phyloP scores from a whole-genome alignment of 2,797 vertebrate species.

The Schizopygopsis malacanthus region DNA sequence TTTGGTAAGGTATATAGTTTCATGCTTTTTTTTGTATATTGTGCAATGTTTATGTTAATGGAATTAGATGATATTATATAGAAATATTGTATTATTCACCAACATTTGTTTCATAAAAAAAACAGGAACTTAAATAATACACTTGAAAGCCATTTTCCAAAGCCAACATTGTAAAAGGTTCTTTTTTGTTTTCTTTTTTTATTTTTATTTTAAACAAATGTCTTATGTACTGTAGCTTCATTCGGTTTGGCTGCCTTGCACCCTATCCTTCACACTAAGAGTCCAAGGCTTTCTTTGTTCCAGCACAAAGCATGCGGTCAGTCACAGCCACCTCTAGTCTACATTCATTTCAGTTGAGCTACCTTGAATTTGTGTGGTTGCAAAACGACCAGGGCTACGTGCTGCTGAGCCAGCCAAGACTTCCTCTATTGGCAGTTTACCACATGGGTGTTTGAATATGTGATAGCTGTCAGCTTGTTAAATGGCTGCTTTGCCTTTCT shows the following conservation, averaged over 20 bases:
- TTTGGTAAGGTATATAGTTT: no score
- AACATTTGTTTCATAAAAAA: background rate
- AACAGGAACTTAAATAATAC: background rate
- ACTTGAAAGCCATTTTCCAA: background rate
- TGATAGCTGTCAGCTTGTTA: slow-evolving; percentile 38
- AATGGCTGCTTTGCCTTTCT: slow-evolving; percentile 29
- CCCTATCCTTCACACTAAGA: slow-evolving; percentile 1
- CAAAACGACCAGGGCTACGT: slow-evolving; percentile 6
- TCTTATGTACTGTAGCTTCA: background rate
- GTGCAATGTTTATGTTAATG: background rate
- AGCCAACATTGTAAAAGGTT: background rate
- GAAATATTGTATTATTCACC: background rate
- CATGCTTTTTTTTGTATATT: background rate
- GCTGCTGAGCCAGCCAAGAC: slow-evolving; percentile 14
- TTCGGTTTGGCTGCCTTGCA: background rate
- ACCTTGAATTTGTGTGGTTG: slow-evolving; percentile 14
- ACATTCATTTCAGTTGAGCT: slow-evolving; percentile 9
- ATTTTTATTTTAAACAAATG: background rate
- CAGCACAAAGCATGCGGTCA: background rate
- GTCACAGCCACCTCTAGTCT: background rate
- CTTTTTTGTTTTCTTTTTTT: background rate
- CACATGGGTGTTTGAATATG: slow-evolving; percentile 38
- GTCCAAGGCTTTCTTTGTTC: slow-evolving; percentile 5
- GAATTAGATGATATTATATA: background rate
- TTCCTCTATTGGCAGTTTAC: slow-evolving; percentile 23